Evolutionary conservation across 2,888 invertebrate species (phyloP).

Genomic region (Euphydryas editha): DNA sequence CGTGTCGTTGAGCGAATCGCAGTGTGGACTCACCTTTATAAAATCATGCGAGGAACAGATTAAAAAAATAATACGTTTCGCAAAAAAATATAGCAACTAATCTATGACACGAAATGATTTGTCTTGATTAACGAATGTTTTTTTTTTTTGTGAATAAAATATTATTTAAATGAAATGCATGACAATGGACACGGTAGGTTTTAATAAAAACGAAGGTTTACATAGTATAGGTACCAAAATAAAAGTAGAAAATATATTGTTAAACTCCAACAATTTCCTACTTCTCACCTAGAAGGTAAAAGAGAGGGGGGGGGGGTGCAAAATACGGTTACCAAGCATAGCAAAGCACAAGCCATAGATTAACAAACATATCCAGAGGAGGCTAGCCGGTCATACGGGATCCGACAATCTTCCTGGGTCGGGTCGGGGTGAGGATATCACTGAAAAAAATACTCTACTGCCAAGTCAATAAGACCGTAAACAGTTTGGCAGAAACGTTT

Average conservation of each 20-base stretch:
- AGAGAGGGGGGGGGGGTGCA: slow-evolving; percentile 33
- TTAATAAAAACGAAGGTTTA: not conserved
- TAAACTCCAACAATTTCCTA: not conserved
- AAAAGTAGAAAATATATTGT: slow-evolving; percentile 9
- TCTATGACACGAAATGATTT: not conserved
- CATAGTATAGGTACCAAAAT: not conserved
- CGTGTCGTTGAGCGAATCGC: slow-evolving; percentile 26
- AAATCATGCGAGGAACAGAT: slow-evolving; percentile 19
- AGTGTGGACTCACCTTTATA: slow-evolving; percentile 33
- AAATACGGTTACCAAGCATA: slow-evolving; percentile 60
- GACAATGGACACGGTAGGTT: slow-evolving; percentile 11
- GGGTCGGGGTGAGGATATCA: slow-evolving; percentile 84
- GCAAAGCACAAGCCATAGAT: slow-evolving; percentile 77
- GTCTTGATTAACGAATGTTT: not conserved
- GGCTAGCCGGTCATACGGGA: slow-evolving; percentile 81
- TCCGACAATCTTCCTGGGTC: slow-evolving; percentile 77
- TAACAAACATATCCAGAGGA: slow-evolving; percentile 82
- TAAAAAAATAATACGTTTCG: slow-evolving; percentile 2
- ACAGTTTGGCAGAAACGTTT: slow-evolving; percentile 68
- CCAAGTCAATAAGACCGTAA: slow-evolving; percentile 79
- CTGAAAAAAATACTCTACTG: slow-evolving; percentile 84
- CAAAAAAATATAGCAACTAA: not conserved
- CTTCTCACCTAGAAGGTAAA: slow-evolving; percentile 13
- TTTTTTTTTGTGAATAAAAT: not conserved
- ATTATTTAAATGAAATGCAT: not conserved